These are phyloP conservation scores for Carapus acus DNA, from an alignment of 2,797 vertebrate genomes.

Conservation along the genomic window DNA sequence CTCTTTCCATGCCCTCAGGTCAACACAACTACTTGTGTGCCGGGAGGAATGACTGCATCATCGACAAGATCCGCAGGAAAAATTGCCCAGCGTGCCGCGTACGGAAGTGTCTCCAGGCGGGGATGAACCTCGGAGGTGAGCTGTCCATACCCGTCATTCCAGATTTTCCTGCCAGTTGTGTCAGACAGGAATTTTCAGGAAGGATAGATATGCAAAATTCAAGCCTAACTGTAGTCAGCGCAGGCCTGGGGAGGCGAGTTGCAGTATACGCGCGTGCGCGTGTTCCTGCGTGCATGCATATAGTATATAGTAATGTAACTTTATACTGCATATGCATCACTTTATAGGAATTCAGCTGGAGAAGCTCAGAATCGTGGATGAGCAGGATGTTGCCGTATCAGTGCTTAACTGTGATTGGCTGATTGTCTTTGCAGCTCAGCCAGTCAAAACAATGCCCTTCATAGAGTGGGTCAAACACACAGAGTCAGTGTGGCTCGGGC, in stretches of 20 bases:
- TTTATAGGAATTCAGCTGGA: constrained; percentile 17
- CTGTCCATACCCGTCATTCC: constrained; percentile 30
- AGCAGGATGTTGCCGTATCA: constrained; percentile 5
- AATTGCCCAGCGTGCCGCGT: constrained; percentile 97
- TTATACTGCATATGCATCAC: constrained; percentile 20
- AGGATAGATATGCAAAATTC: constrained; percentile 35
- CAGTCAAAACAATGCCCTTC: too few relatives aligned
- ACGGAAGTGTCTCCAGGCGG: constrained; percentile 98
- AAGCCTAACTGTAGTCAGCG: constrained; percentile 43
- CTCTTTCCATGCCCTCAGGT: constrained; percentile 81
- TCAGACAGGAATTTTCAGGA: constrained; percentile 19
- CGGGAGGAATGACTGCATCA: constrained; percentile 98
- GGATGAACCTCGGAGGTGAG: constrained; percentile 98
- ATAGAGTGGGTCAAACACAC: too few relatives aligned
- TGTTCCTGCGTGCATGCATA: constrained; percentile 3
- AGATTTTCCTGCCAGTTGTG: constrained; percentile 35
- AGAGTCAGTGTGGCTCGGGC: too few relatives aligned
- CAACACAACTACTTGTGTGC: constrained; percentile 99
- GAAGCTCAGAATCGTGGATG: constrained; percentile 18
- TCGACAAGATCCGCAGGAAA: constrained; percentile 99
- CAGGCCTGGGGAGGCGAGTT: constrained; percentile 47
- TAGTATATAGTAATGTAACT: constrained; percentile 31
- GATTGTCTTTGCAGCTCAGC: too few relatives aligned
- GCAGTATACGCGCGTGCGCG: constrained; percentile 33
- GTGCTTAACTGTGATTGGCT: background rate